Percentiles rank a stretch among this genome's conserved stretches.
phyloP scores from a whole-genome alignment of 2,888 invertebrate species.

The Labia minor region DNA sequence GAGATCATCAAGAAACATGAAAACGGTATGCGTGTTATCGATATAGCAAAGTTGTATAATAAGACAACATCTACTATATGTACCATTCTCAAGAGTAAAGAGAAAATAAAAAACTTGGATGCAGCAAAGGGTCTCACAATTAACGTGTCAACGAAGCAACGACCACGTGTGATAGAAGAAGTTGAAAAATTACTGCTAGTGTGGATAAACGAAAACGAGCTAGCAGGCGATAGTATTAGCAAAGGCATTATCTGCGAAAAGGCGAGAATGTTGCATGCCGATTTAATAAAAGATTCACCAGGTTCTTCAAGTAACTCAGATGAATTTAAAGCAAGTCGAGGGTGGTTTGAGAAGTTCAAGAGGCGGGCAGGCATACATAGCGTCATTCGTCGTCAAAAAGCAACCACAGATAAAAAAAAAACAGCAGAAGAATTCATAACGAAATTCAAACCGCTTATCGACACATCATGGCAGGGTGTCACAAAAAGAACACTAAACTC shows the following conservation, averaged over 20 bases:
- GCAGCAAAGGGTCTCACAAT: conserved; percentile 26
- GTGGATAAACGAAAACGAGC: conserved; percentile 27
- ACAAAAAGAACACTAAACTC: no score
- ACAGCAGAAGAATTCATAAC: no score
- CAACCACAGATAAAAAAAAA: no score
- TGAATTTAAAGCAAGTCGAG: background rate
- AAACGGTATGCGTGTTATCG: conserved; percentile 25
- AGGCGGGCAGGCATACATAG: background rate
- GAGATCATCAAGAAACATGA: conserved; percentile 27
- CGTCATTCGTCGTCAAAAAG: no score
- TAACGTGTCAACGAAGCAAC: conserved; percentile 26
- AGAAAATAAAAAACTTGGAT: conserved; percentile 24
- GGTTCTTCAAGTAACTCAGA: conserved; percentile 21
- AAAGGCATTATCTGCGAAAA: conserved; percentile 26
- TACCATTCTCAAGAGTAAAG: conserved; percentile 26
- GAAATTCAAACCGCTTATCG: no score
- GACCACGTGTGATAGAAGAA: conserved; percentile 23
- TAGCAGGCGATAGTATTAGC: conserved; percentile 24
- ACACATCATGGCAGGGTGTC: no score
- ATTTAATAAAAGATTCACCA: conserved; percentile 25
- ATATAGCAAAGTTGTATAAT: conserved; percentile 24
- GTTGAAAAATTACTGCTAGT: conserved; percentile 26
- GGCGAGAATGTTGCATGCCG: conserved; percentile 25
- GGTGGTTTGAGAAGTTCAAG: background rate
- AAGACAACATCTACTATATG: conserved; percentile 26